Evolutionary conservation across 2,888 invertebrate species (phyloP).

Genomic region (Sarcophaga variegata): DNA sequence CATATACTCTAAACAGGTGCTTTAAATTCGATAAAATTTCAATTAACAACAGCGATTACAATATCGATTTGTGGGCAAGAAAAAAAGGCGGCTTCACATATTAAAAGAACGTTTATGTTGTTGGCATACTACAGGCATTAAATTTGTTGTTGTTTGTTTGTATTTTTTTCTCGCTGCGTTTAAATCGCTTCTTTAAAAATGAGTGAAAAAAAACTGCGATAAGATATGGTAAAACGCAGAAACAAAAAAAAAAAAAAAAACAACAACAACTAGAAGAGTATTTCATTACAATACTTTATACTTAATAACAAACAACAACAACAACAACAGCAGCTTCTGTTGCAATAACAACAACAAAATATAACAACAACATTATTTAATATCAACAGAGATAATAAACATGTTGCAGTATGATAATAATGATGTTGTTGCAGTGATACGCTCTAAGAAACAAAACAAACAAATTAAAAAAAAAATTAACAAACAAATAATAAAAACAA

Average conservation of each 20-base stretch:
- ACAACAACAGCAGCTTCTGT: constrained; percentile 39
- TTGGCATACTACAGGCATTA: constrained; percentile 28
- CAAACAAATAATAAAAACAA: constrained; percentile 12
- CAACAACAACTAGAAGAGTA: constrained; percentile 54
- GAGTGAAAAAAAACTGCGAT: constrained; percentile 30
- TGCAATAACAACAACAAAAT: constrained; percentile 38
- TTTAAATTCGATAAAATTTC: constrained; percentile 57
- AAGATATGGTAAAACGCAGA: constrained; percentile 45
- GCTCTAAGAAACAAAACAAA: neutral
- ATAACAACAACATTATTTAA: constrained; percentile 63
- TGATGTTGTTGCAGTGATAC: constrained; percentile 20
- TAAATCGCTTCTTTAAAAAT: constrained; percentile 13
- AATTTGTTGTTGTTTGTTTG: constrained; percentile 9
- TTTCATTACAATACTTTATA: constrained; percentile 66
- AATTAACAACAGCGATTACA: constrained; percentile 54
- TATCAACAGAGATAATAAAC: constrained; percentile 65
- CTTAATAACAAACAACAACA: constrained; percentile 54
- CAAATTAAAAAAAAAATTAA: neutral
- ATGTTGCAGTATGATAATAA: constrained; percentile 50
- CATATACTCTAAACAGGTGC: constrained; percentile 52
- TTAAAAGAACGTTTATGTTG: constrained; percentile 62
- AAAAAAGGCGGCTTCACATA: constrained; percentile 52
- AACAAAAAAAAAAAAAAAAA: too few relatives aligned
- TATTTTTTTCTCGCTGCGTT: constrained; percentile 14
- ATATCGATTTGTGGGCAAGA: constrained; percentile 15